phyloP scores from a whole-genome alignment of 2,113 vertebrate genomes.

The Chiloscyllium plagiosum region DNA sequence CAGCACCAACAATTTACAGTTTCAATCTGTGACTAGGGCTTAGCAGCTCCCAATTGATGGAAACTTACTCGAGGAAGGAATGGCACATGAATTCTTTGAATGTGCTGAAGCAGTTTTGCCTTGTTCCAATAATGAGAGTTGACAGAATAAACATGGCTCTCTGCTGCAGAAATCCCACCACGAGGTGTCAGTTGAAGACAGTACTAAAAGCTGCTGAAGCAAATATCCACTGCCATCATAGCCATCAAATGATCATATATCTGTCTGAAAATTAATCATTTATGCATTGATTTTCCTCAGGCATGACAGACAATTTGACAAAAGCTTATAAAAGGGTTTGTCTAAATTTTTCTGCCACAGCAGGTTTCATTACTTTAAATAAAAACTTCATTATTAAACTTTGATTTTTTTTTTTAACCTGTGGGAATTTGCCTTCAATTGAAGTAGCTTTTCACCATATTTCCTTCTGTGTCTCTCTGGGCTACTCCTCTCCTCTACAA shows the following conservation, averaged over 20 bases:
- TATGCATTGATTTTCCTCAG: conserved; percentile 21
- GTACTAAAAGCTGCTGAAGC: neutral
- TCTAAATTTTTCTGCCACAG: neutral
- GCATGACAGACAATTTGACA: conserved; percentile 27
- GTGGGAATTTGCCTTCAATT: neutral
- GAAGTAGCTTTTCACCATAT: neutral
- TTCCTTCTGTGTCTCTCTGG: neutral
- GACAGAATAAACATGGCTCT: neutral
- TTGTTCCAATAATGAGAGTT: neutral
- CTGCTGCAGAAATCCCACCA: neutral
- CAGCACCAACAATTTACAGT: neutral
- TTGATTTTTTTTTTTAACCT: neutral
- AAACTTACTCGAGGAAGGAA: neutral
- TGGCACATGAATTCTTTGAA: neutral
- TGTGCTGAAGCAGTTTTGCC: neutral
- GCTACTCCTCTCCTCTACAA: neutral
- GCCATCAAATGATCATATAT: conserved; percentile 15
- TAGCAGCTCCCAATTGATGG: neutral
- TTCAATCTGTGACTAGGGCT: too few relatives aligned
- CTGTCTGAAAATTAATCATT: conserved; percentile 28
- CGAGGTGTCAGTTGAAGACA: neutral
- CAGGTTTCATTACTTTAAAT: neutral
- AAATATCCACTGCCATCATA: neutral
- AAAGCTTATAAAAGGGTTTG: neutral
- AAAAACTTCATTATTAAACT: neutral